These are phyloP conservation scores for Falcunculus frontatus DNA, from an alignment of 2,113 vertebrate species.

Conservation along the genomic window DNA sequence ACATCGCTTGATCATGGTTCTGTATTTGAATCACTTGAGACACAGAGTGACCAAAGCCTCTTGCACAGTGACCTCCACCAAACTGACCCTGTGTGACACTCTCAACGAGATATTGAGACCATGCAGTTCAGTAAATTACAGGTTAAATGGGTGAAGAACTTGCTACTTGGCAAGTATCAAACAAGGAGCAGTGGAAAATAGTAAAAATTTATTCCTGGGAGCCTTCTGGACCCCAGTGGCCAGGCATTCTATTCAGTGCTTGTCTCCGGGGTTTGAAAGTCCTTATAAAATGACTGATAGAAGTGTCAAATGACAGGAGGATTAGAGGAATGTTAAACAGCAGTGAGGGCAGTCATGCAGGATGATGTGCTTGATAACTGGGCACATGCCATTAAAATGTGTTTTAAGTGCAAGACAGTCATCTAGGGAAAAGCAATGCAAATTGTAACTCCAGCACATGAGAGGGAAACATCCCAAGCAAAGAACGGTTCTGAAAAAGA, in stretches of 20 bases:
- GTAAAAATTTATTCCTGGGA: neutral
- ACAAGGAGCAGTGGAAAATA: neutral
- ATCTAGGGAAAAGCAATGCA: neutral
- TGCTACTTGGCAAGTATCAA: neutral
- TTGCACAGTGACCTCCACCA: neutral
- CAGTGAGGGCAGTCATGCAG: neutral
- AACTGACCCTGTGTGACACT: neutral
- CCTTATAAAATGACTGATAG: neutral
- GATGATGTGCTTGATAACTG: neutral
- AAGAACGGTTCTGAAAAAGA: neutral
- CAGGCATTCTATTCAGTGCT: neutral
- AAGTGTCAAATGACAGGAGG: neutral
- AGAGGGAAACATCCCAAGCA: neutral
- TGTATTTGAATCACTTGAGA: neutral
- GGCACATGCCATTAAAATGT: neutral
- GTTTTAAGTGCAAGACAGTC: neutral
- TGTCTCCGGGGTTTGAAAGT: neutral
- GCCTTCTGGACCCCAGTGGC: neutral
- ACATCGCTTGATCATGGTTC: neutral
- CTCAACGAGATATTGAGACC: rapidly evolving
- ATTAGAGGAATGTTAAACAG: neutral
- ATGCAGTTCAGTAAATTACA: neutral
- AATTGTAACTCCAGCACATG: rapidly evolving
- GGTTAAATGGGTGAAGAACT: neutral
- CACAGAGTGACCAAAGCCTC: neutral